Evolutionary conservation across 2,113 vertebrate species (phyloP).

Genomic region (Rhabdomys dilectus): DNA sequence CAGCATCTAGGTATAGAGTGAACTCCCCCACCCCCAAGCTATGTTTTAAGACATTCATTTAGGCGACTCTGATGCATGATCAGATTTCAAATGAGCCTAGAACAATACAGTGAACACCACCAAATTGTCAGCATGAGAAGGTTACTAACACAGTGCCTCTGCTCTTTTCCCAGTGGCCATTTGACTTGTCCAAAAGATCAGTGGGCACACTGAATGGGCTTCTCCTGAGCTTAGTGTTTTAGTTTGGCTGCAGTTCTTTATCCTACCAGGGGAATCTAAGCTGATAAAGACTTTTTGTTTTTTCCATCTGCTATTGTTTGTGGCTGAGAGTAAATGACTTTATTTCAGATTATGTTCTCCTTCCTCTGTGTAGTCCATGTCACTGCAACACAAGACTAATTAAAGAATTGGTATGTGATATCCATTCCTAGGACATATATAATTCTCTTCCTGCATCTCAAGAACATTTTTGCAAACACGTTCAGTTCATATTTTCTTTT

Average conservation of each 20-base stretch:
- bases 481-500: slow-evolving; percentile 90
- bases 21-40: background rate
- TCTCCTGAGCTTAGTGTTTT: background rate
- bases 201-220: background rate
- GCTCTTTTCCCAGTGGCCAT: background rate
- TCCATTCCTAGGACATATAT: slow-evolving; percentile 48
- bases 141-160: background rate
- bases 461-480: slow-evolving; percentile 72
- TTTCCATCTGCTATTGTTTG: slow-evolving; percentile 29
- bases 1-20: background rate
- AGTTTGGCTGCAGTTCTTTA: background rate
- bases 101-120: background rate
- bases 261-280: background rate
- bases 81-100: background rate
- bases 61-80: background rate
- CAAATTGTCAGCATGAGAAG: background rate
- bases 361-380: background rate
- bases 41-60: background rate
- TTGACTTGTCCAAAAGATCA: background rate
- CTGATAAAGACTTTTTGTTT: slow-evolving; percentile 47
- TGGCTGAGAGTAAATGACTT: slow-evolving; percentile 44
- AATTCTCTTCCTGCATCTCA: slow-evolving; percentile 66
- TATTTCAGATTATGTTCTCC: background rate
- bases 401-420: slow-evolving; percentile 69
- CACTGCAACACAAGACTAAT: slow-evolving; percentile 40